Conservation (phyloP, 2,113 vertebrate species). For the Tyto alba region DNA sequence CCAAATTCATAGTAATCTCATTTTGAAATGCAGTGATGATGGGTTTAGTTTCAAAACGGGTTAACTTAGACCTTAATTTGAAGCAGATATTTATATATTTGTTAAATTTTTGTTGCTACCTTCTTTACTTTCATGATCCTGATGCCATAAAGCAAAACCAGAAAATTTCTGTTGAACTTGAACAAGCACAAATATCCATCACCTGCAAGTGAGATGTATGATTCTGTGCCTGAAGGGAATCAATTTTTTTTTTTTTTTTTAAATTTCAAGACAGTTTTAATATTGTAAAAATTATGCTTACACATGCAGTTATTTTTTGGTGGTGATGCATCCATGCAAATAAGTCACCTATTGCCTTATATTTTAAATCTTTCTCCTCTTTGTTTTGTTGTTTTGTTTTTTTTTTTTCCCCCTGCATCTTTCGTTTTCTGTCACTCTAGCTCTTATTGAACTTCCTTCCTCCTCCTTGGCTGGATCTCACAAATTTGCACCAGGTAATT, state of each 20-base stretch:
- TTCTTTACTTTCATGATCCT: background rate
- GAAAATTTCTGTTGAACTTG: background rate
- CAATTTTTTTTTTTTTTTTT: too few species aligned
- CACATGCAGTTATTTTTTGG: background rate
- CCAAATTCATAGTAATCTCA: background rate
- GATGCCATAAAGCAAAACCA: background rate
- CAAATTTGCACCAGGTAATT: conserved; percentile 74
- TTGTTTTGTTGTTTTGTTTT: background rate
- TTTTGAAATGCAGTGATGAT: background rate
- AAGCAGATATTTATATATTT: background rate
- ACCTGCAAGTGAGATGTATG: background rate
- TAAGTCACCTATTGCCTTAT: background rate
- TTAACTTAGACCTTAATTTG: background rate
- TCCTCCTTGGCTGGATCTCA: conserved; percentile 75
- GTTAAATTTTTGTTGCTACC: background rate
- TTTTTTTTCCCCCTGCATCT: background rate
- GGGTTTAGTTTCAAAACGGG: background rate
- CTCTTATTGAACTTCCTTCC: conserved; percentile 70
- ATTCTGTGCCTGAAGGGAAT: background rate
- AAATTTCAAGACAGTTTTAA: background rate
- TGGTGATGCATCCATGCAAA: background rate
- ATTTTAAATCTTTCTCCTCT: conserved; percentile 2
- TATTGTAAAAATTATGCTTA: background rate
- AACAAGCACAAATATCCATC: background rate
- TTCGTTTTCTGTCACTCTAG: conserved; percentile 27